phyloP scores from a whole-genome alignment of 2,113 vertebrate species.

The Anhinga rufa region DNA sequence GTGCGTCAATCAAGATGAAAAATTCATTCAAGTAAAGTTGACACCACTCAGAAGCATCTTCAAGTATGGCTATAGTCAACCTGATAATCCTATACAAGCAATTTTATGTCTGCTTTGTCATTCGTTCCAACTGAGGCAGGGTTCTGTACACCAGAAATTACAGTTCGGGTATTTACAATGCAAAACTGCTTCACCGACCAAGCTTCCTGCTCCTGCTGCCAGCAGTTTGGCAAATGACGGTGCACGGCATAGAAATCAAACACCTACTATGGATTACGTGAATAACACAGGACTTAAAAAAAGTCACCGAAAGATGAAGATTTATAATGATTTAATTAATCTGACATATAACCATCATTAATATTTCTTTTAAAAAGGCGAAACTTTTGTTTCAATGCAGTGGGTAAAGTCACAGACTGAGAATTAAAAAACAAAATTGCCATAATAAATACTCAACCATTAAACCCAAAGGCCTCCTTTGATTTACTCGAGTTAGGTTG shows the following conservation, averaged over 20 bases:
- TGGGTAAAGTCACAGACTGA: slow-evolving; percentile 27
- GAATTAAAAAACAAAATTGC: background rate
- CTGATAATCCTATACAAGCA: slow-evolving; percentile 81
- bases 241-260: slow-evolving; percentile 41
- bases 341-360: background rate
- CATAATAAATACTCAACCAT: slow-evolving; percentile 43
- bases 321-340: slow-evolving; percentile 15
- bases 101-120: slow-evolving; percentile 66
- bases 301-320: background rate
- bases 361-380: background rate
- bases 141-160: slow-evolving; percentile 81
- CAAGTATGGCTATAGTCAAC: slow-evolving; percentile 97
- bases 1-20: slow-evolving; percentile 84
- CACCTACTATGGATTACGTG: background rate
- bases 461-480: slow-evolving; percentile 57
- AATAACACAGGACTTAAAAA: background rate
- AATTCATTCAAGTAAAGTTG: slow-evolving; percentile 98
- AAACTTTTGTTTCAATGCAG: slow-evolving; percentile 40
- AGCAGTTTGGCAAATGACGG: slow-evolving; percentile 81
- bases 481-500: slow-evolving; percentile 33
- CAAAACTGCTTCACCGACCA: slow-evolving; percentile 18
- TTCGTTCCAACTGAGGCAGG: slow-evolving; percentile 85
- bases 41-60: slow-evolving; percentile 90
- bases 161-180: slow-evolving; percentile 71
- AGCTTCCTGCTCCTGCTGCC: slow-evolving; percentile 54